Evolutionary conservation across 1,140 invertebrate genomes (phyloP).

Genomic region (Thereuonema tuberculata): DNA sequence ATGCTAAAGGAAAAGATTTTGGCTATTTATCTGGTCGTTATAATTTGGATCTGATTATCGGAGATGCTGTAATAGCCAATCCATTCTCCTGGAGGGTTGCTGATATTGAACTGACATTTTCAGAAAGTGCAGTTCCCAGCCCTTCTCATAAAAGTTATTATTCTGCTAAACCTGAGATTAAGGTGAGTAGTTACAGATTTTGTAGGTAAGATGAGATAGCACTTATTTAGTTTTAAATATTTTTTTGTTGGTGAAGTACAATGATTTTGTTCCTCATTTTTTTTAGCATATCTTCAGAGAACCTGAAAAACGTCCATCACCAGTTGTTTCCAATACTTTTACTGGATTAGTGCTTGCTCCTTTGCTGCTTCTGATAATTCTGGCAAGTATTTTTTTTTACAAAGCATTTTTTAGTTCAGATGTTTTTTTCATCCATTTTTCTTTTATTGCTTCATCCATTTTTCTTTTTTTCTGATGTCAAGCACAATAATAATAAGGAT

Average conservation of each 20-base stretch:
- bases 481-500: no score
- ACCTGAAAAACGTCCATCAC: conserved; percentile 78
- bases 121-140: conserved; percentile 25
- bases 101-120: conserved; percentile 57
- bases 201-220: no score
- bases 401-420: conserved; percentile 11
- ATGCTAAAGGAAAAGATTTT: conserved; percentile 64
- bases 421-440: not conserved
- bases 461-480: no score
- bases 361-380: conserved; percentile 60
- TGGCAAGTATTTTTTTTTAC: conserved; percentile 42
- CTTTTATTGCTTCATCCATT: no score
- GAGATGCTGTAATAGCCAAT: conserved; percentile 75
- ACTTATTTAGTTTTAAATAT: no score
- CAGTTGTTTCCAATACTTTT: conserved; percentile 76
- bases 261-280: conserved; percentile 17
- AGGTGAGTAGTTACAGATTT: conserved; percentile 34
- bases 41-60: conserved; percentile 64
- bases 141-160: conserved; percentile 32
- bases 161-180: conserved; percentile 65
- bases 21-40: conserved; percentile 60
- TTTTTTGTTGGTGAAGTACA: no score
- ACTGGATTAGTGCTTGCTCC: conserved; percentile 69
- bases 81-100: conserved; percentile 74
- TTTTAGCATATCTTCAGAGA: conserved; percentile 76